Evolutionary conservation across 2,113 vertebrate species (phyloP).

Genomic region (Cariama cristata): DNA sequence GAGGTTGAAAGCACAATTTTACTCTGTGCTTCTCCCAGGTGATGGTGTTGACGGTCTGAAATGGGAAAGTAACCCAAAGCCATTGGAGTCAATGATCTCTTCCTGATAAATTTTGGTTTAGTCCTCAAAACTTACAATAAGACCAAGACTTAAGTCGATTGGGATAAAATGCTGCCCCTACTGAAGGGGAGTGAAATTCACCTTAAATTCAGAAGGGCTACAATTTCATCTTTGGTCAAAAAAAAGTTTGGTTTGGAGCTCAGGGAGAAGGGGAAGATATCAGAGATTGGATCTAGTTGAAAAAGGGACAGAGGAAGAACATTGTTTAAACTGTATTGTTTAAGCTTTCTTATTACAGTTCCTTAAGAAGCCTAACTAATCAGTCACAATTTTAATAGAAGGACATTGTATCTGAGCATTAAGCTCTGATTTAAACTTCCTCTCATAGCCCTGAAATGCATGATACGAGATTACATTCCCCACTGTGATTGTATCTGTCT

Average conservation of each 20-base stretch:
- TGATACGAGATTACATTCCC: not conserved
- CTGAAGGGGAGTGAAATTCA: not conserved
- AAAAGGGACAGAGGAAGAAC: not conserved
- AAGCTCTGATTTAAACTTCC: not conserved
- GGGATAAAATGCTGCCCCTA: not conserved
- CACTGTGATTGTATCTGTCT: not conserved
- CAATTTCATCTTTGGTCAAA: not conserved
- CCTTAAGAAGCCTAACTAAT: not conserved
- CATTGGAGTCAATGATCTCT: not conserved
- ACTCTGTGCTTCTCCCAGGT: not conserved
- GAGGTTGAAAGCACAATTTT: not conserved
- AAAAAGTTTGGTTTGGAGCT: not conserved
- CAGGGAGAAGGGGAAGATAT: not conserved
- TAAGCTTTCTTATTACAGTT: not conserved
- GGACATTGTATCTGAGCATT: not conserved
- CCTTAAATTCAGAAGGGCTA: not conserved
- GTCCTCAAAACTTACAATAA: not conserved
- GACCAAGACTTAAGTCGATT: not conserved
- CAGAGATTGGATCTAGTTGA: not conserved
- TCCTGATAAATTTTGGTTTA: not conserved
- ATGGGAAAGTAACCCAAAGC: not conserved
- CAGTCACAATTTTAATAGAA: not conserved
- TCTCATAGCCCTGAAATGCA: not conserved
- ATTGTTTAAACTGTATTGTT: not conserved
- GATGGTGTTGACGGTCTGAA: not conserved